Conservation (phyloP, 2,888 invertebrate genomes). For the Melanophora roralis region DNA sequence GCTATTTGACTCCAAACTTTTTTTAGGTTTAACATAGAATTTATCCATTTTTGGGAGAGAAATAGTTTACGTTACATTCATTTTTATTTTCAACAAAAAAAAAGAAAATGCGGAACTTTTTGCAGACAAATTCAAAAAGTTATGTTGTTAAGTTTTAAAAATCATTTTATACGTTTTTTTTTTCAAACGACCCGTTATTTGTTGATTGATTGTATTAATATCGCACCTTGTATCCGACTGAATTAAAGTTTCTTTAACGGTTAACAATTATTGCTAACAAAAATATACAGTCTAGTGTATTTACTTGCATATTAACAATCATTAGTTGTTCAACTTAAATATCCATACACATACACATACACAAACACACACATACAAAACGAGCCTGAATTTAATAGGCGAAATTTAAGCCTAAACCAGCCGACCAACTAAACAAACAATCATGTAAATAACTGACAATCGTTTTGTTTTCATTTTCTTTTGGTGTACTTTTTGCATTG, state of each 20-base stretch:
- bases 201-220: constrained; percentile 45
- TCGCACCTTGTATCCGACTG: constrained; percentile 52
- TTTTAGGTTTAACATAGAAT: constrained; percentile 56
- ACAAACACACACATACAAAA: neutral
- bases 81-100: too few species aligned
- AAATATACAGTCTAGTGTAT: constrained; percentile 12
- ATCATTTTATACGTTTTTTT: neutral
- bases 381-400: constrained; percentile 18
- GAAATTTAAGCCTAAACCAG: constrained; percentile 30
- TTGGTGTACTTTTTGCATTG: neutral
- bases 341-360: neutral
- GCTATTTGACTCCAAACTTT: constrained; percentile 13
- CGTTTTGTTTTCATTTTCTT: constrained; percentile 31
- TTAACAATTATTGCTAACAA: constrained; percentile 34
- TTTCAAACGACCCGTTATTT: constrained; percentile 27
- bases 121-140: too few species aligned
- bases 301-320: neutral
- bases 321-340: constrained; percentile 5
- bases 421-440: constrained; percentile 17
- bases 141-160: neutral
- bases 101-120: too few species aligned
- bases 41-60: constrained; percentile 47
- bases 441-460: neutral
- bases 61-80: neutral
- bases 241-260: constrained; percentile 27